Base-by-base conservation (phyloP, 2,888 invertebrate genomes). In the Cabera pusaria region DNA sequence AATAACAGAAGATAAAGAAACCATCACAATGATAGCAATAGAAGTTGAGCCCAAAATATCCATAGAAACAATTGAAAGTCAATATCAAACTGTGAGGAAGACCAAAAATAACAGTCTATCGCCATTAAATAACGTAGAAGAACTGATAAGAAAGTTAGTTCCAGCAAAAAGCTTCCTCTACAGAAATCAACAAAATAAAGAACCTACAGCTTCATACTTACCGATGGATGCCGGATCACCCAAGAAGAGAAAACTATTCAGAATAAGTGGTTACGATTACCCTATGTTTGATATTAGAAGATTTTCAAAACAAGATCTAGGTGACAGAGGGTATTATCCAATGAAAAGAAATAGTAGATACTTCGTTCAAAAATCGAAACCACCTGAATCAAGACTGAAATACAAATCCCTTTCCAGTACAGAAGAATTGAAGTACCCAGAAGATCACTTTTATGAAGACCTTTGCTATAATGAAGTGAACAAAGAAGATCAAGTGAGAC, bases 361-460 rank as follows among this genome's bases (percentile, higher is more conserved):
- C 19, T 73, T 67, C n/a, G 53, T 67, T 18, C 67, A 72, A 21
- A 83, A 72, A 45, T 56, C 66, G 1, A 77, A 70, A 33, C 50
- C 63, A n/a, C 52, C 64, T 6, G 85, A 81, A 21, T 40, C 58
- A 0, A 74, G 63, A 54, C 59, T 70, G 1, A 85, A 82, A 57
- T 83, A 82, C 35, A 85, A 75, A 54, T 75, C 84, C 6, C 38
- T 83, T 20, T 61, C 76, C 2, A 60, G 70, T 5, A 45, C 73
- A 6, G 79, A 83, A 39, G 79, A 81, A 40, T 20, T 70, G 0
- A 73, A 71, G 41, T 55, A 62, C 14, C 45, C 70, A 1, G 87
- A 86, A 29, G 88, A 88, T 22, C 88, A 88, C 56, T 75, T 87
- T 18, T 88, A 87, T 27, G 88, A 88, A 70, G 88, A 87, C 36